A percentile compares a stretch with the other conserved stretches of the same genome.
Evolutionary conservation across 1,140 invertebrate species (phyloP).

Genomic region (Drosophila subpulchrella): DNA sequence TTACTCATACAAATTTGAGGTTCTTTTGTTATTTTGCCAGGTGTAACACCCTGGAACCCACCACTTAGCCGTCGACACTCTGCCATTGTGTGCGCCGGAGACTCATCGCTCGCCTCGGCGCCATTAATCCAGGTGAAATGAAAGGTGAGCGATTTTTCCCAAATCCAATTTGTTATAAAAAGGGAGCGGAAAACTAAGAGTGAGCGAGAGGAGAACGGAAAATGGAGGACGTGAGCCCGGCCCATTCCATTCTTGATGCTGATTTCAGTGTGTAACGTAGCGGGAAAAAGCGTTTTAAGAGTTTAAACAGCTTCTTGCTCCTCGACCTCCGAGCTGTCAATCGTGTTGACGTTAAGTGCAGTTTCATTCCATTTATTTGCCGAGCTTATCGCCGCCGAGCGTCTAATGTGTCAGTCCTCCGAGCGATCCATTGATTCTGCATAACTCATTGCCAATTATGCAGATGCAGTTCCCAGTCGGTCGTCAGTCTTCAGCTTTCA

Average conservation of each 20-base stretch:
- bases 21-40: slow-evolving; percentile 2
- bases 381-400: slow-evolving; percentile 61
- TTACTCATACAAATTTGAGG: not conserved
- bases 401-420: slow-evolving; percentile 58
- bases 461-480: slow-evolving; percentile 43
- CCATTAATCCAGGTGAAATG: slow-evolving; percentile 80
- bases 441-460: slow-evolving; percentile 70
- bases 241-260: slow-evolving; percentile 20
- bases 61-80: slow-evolving; percentile 38
- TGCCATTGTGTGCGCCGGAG: slow-evolving; percentile 51
- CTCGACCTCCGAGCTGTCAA: slow-evolving; percentile 57
- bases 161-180: slow-evolving; percentile 78
- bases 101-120: slow-evolving; percentile 58
- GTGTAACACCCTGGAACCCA: slow-evolving; percentile 20
- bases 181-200: slow-evolving; percentile 17
- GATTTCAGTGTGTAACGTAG: slow-evolving; percentile 41
- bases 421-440: slow-evolving; percentile 58
- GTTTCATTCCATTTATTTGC: slow-evolving; percentile 78
- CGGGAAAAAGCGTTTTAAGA: slow-evolving; percentile 53
- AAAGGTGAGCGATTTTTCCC: slow-evolving; percentile 81
- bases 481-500: slow-evolving; percentile 13
- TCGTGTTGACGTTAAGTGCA: slow-evolving; percentile 76
- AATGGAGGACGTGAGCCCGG: slow-evolving; percentile 6
- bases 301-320: slow-evolving; percentile 33
- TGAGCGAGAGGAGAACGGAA: slow-evolving; percentile 19